Conservation (phyloP, 2,888 invertebrate genomes). For the Coleophora flavipennella region DNA sequence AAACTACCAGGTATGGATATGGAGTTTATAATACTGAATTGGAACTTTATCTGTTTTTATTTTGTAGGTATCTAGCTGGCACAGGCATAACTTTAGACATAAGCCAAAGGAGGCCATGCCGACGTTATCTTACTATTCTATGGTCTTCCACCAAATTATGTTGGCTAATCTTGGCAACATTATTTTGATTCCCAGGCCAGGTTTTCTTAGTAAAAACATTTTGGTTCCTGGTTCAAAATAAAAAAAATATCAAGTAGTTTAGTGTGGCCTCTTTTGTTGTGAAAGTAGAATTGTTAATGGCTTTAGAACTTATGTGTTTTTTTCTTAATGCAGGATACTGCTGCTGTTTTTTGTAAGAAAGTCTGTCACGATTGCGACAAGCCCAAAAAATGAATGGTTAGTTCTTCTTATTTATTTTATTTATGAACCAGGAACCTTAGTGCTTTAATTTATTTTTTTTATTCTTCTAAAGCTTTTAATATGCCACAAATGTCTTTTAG, state of each 20-base stretch:
- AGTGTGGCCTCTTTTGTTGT: conserved; percentile 32
- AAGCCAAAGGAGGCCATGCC: conserved; percentile 26
- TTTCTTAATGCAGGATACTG: conserved; percentile 43
- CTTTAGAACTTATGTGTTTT: conserved; percentile 12
- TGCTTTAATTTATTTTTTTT: conserved; percentile 1
- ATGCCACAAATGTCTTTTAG: background rate
- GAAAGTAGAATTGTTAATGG: background rate
- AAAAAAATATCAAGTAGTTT: conserved; percentile 1
- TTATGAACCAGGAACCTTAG: conserved; percentile 16
- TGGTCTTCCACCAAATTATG: background rate
- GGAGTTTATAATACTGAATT: too few relatives aligned
- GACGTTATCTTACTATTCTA: background rate
- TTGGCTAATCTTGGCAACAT: too few relatives aligned
- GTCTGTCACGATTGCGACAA: conserved; percentile 42
- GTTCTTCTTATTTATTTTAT: conserved; percentile 27
- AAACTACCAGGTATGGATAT: conserved; percentile 80
- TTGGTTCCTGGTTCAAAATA: conserved; percentile 45
- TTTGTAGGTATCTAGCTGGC: too few relatives aligned
- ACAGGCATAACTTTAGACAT: background rate
- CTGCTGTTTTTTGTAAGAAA: conserved; percentile 39
- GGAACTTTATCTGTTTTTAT: too few relatives aligned
- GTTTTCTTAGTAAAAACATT: conserved; percentile 2
- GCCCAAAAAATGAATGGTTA: conserved; percentile 49
- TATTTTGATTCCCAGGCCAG: background rate
- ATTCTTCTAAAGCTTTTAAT: background rate